Base-by-base conservation (phyloP, 1,140 invertebrate species). In the Grapholita molesta region DNA sequence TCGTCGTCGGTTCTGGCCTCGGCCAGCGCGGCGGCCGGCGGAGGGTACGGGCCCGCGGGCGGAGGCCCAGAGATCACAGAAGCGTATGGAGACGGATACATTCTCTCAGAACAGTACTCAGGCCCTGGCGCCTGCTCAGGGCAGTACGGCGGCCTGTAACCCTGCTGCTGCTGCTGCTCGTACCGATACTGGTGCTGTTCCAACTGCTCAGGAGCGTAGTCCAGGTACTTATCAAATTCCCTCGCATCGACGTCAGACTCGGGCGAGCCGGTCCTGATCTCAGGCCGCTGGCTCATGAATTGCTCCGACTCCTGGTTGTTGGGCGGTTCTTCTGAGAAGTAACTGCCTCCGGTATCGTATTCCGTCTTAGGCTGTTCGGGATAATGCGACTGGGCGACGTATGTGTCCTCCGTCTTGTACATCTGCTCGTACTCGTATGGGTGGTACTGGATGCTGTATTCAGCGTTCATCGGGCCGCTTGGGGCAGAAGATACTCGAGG, bases 1-100 rank as follows among this genome's bases (percentile, higher is more conserved):
- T 97, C 96, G 70, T 97, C 96, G 64, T 96, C 96, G 0, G 93
- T 89, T 73, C 96, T 95, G 21, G 93, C 89, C 53, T 94, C 90
- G 23, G 93, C 85, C n/a, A 61, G 28, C 24, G 94, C 94, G 2
- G 92, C 86, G 9, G 90, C 79, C 3, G 80, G 79, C 0, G 89
- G 83, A 0, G 79, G 64, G 67, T 86, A 90, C 2, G 79, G 66
- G 4, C 67, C 79, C 3, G 84, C 61, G 4, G 88, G 77, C 0
- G 87, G 87, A 1, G 87, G 65, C 0, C 79, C 87, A 0, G 87
- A 73, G 38, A 91, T 90, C 67, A 91, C 89, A 9, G 88, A 86
- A 12, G 89, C 83, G 67, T 91, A 91, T 0, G 89, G 88, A 30
- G 89, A 84, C 0, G 82, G 77, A 69, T 89, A 90, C 89, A 90